Percentiles rank a stretch among this genome's conserved stretches.
Evolutionary conservation across 2,888 invertebrate species (phyloP).

Genomic region (Troides aeacus): DNA sequence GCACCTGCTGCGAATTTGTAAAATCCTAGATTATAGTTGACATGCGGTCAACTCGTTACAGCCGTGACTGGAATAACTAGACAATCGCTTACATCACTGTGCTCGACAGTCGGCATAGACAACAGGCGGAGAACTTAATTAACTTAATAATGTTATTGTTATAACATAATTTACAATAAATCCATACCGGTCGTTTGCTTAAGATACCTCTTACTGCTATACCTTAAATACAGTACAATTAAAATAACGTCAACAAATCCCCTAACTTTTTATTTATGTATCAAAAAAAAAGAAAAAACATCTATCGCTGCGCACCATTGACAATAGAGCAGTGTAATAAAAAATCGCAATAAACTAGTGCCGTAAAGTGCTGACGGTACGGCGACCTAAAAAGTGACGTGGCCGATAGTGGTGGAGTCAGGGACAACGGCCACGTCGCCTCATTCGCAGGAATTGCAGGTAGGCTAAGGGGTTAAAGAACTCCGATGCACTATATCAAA

Average conservation of each 20-base stretch:
- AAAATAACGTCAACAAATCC: no score
- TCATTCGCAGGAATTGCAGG: slow-evolving; percentile 79
- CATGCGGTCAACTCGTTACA: slow-evolving; percentile 61
- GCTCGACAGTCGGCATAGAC: slow-evolving; percentile 41
- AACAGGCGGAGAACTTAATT: slow-evolving; percentile 3
- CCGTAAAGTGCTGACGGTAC: slow-evolving; percentile 53
- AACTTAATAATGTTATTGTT: background rate
- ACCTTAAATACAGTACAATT: no score
- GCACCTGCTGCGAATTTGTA: slow-evolving; percentile 78
- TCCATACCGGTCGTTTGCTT: no score
- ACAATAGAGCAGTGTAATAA: no score
- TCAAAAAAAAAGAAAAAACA: no score
- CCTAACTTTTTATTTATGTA: no score
- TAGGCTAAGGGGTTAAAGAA: slow-evolving; percentile 81
- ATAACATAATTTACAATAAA: background rate
- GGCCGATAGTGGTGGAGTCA: slow-evolving; percentile 70
- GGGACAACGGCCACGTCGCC: slow-evolving; percentile 79
- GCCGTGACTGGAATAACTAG: slow-evolving; percentile 63
- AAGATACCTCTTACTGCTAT: no score
- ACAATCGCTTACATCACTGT: slow-evolving; percentile 62
- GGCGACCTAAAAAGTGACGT: slow-evolving; percentile 77
- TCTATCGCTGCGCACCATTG: no score
- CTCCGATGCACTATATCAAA: slow-evolving; percentile 79
- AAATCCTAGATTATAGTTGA: slow-evolving; percentile 77
- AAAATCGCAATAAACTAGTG: no score